Evolutionary conservation across 1,140 invertebrate species (phyloP).

Genomic region (Holotrichia oblita): DNA sequence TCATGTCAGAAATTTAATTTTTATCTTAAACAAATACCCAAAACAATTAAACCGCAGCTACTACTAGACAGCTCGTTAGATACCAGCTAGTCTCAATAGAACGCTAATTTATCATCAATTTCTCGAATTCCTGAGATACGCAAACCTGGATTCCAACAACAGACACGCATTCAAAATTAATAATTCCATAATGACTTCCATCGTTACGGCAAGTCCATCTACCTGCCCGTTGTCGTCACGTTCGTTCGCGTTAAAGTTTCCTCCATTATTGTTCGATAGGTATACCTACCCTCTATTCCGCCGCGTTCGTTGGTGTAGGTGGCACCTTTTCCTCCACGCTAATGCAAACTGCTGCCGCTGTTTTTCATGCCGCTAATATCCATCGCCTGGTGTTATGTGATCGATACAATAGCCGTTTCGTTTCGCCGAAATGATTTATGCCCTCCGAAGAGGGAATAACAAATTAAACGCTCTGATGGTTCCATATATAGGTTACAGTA

Average conservation of each 20-base stretch:
- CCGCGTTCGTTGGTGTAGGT: neutral
- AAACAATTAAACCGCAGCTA: too few relatives aligned
- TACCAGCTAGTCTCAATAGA: too few relatives aligned
- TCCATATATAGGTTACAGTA: neutral
- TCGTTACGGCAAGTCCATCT: slow-evolving; percentile 5
- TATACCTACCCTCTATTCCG: neutral
- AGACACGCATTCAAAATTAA: slow-evolving; percentile 11
- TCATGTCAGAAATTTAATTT: too few relatives aligned
- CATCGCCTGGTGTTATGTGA: neutral
- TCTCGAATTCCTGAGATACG: slow-evolving; percentile 11
- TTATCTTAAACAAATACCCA: too few relatives aligned
- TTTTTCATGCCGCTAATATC: neutral
- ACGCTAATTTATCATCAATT: slow-evolving; percentile 1
- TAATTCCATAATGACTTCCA: slow-evolving; percentile 6
- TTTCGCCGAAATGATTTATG: neutral
- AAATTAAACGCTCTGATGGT: slow-evolving; percentile 3
- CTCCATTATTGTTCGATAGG: neutral
- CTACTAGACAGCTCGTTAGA: too few relatives aligned
- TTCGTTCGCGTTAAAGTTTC: neutral
- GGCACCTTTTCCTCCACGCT: too few relatives aligned
- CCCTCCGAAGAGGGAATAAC: slow-evolving; percentile 10
- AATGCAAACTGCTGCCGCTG: neutral
- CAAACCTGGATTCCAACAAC: neutral
- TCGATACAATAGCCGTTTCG: slow-evolving; percentile 8
- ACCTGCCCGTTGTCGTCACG: neutral